Conservation (phyloP, 2,113 vertebrate species). For the Pangasianodon hypophthalmus region DNA sequence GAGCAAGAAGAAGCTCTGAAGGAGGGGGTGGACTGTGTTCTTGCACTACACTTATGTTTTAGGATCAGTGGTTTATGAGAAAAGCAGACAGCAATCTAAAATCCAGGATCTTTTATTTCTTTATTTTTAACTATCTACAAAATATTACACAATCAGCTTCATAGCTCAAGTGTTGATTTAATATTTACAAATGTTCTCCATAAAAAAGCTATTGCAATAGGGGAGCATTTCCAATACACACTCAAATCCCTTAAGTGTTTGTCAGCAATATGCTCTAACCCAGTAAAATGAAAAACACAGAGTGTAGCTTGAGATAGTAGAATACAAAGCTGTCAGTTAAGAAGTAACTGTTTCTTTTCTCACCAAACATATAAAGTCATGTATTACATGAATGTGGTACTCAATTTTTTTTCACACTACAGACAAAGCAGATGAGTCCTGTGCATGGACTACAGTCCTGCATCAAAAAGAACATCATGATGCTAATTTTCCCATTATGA, state of each 20-base stretch:
- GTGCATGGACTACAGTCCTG: conserved; percentile 58
- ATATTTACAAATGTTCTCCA: conserved; percentile 45
- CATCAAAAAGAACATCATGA: conserved; percentile 51
- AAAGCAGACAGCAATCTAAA: conserved; percentile 5
- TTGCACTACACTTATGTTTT: neutral
- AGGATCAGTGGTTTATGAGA: conserved; percentile 14
- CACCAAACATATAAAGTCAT: neutral
- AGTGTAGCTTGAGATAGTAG: conserved; percentile 2
- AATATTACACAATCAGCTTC: conserved; percentile 34
- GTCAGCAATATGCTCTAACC: conserved; percentile 32
- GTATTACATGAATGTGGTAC: conserved; percentile 20
- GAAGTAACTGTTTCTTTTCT: neutral
- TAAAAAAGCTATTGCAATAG: conserved; percentile 34
- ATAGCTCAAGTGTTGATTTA: conserved; percentile 36
- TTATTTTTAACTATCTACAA: conserved; percentile 21
- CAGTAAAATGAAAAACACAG: conserved; percentile 29
- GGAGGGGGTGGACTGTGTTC: neutral
- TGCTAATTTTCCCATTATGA: conserved; percentile 69
- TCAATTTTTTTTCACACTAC: neutral
- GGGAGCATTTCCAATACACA: conserved; percentile 17
- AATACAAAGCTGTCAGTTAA: conserved; percentile 22
- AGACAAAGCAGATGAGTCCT: conserved; percentile 8
- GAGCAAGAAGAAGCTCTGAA: neutral
- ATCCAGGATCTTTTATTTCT: conserved; percentile 13
- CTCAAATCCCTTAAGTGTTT: conserved; percentile 30